Conservation (phyloP, 2,113 vertebrate species). For the Desmodus rotundus region DNA sequence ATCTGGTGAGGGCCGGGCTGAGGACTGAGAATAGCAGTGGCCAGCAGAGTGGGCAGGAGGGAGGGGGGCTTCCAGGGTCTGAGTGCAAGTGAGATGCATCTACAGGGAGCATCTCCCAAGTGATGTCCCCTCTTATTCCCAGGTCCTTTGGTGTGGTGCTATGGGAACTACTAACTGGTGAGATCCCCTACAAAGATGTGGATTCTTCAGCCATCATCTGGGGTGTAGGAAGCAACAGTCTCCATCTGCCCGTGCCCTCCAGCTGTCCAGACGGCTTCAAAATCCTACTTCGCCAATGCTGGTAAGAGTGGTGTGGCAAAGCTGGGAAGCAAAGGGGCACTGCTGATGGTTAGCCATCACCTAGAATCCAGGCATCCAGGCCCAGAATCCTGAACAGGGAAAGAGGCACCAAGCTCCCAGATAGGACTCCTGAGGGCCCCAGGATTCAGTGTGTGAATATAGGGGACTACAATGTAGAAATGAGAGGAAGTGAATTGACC, state of each 20-base stretch:
- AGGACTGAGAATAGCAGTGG: background rate
- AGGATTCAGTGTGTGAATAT: background rate
- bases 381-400: background rate
- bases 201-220: slow-evolving; percentile 98
- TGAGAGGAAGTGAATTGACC: background rate
- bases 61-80: no score
- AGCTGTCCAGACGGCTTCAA: slow-evolving; percentile 98
- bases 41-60: background rate
- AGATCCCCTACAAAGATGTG: slow-evolving; percentile 98
- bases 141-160: slow-evolving; percentile 99
- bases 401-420: background rate
- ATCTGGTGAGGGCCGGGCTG: slow-evolving; percentile 88
- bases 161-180: slow-evolving; percentile 97
- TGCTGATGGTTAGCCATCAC: background rate
- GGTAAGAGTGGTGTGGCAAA: slow-evolving; percentile 82
- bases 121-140: background rate
- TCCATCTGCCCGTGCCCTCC: slow-evolving; percentile 95
- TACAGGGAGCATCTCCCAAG: background rate
- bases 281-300: slow-evolving; percentile 95
- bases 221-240: slow-evolving; percentile 98
- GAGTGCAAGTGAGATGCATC: background rate
- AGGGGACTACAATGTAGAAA: background rate
- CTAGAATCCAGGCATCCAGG: background rate
- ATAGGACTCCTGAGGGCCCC: background rate
- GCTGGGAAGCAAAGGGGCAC: background rate